These are phyloP conservation scores for Cheilosia variabilis DNA, from an alignment of 2,888 invertebrate genomes.

Conservation along the genomic window DNA sequence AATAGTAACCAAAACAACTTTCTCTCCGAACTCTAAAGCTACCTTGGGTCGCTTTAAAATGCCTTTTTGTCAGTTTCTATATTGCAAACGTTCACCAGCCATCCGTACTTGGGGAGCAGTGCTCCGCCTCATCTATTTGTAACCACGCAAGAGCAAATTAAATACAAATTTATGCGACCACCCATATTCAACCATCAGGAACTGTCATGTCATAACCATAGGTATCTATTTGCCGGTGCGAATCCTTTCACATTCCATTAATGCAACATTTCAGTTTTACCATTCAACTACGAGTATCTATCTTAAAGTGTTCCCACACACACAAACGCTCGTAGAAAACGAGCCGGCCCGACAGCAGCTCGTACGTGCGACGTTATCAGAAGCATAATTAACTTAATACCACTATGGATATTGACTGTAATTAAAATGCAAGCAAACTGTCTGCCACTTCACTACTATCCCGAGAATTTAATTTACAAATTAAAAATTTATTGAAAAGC, in stretches of 20 bases:
- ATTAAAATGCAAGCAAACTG: conserved; percentile 76
- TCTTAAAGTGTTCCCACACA: conserved; percentile 63
- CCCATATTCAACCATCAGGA: conserved; percentile 8
- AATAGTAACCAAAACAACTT: no score
- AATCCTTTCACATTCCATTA: conserved; percentile 61
- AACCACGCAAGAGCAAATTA: no score
- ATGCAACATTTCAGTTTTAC: conserved; percentile 38
- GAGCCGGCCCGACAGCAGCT: background rate
- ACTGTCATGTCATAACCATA: conserved; percentile 8
- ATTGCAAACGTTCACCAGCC: no score
- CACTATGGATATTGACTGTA: conserved; percentile 75
- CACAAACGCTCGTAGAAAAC: conserved; percentile 17
- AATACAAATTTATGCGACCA: conserved; percentile 3
- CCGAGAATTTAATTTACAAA: conserved; percentile 75
- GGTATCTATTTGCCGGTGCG: background rate
- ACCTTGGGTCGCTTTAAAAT: no score
- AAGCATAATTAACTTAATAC: conserved; percentile 75
- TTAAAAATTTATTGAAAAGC: conserved; percentile 76
- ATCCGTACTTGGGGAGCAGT: no score
- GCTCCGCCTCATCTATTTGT: no score
- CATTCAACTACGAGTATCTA: conserved; percentile 10
- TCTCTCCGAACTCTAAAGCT: no score
- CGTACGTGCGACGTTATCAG: conserved; percentile 68
- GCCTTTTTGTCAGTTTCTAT: no score
- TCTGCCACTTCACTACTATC: conserved; percentile 75